These are phyloP conservation scores for Axis porcinus DNA, from an alignment of 2,113 vertebrate genomes.

Conservation along the genomic window DNA sequence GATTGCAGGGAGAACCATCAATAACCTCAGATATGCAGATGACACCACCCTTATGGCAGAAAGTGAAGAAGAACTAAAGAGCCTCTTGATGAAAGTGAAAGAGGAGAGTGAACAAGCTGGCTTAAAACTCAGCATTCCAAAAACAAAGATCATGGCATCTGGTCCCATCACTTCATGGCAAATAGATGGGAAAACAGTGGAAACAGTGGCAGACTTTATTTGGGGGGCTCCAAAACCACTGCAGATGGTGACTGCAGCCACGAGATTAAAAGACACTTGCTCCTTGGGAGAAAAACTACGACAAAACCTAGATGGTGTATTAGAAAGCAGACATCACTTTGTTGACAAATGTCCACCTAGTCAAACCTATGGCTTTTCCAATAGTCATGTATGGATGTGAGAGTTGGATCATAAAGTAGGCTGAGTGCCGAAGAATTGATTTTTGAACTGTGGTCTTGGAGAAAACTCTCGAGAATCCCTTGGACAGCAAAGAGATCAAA, in stretches of 20 bases:
- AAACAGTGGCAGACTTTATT: neutral
- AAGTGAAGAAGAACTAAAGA: neutral
- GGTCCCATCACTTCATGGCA: neutral
- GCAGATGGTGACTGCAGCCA: neutral
- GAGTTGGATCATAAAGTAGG: neutral
- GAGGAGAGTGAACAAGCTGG: neutral
- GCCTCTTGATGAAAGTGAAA: neutral
- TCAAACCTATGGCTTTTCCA: neutral
- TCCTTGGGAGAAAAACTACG: neutral
- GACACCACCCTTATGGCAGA: neutral
- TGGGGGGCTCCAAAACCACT: neutral
- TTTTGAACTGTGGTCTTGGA: neutral
- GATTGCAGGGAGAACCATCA: neutral
- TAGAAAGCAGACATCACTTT: neutral
- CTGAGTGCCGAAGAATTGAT: rapidly evolving
- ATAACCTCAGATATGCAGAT: neutral
- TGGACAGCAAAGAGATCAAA: neutral
- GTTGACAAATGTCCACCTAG: neutral
- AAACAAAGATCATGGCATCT: neutral
- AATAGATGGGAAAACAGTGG: neutral
- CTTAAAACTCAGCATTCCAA: neutral
- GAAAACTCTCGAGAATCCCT: neutral
- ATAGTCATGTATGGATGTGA: neutral
- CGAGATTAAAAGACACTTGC: neutral
- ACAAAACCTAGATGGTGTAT: neutral